Evolutionary conservation across 2,888 invertebrate genomes (phyloP).

Genomic region (Germaria angustata): DNA sequence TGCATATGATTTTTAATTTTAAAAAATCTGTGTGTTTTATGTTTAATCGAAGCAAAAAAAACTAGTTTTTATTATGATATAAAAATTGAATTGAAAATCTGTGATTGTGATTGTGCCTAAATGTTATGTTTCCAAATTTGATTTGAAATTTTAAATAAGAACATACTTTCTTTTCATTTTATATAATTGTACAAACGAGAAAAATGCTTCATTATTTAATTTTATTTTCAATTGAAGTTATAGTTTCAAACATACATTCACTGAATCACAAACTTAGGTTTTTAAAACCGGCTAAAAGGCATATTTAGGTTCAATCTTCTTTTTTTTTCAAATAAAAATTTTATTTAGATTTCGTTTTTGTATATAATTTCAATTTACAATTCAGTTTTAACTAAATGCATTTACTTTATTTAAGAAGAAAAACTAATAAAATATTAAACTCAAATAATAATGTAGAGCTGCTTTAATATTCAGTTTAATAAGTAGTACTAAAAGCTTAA

Average conservation of each 20-base stretch:
- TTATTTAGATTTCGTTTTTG: conserved; percentile 14
- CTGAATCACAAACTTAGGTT: neutral
- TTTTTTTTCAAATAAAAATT: neutral
- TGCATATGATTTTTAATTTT: conserved; percentile 45
- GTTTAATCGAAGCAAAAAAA: conserved; percentile 1
- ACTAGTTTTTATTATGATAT: conserved; percentile 24
- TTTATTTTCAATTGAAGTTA: neutral
- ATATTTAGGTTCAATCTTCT: neutral
- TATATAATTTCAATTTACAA: conserved; percentile 11
- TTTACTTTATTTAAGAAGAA: conserved; percentile 28
- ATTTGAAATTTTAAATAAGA: neutral
- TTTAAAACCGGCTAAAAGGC: too few relatives aligned
- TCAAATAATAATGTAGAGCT: conserved; percentile 42
- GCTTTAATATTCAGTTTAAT: conserved; percentile 34
- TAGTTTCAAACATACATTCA: conserved; percentile 14
- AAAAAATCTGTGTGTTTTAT: conserved; percentile 35
- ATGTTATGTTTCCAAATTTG: conserved; percentile 54
- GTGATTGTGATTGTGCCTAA: conserved; percentile 46
- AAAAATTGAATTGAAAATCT: conserved; percentile 21
- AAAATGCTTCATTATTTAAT: neutral
- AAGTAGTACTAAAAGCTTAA: conserved; percentile 54
- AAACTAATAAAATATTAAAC: neutral
- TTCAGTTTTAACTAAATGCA: conserved; percentile 39
- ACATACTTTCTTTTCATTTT: conserved; percentile 13
- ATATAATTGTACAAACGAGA: neutral